These are phyloP conservation scores for Sebastes trivittatus DNA, from an alignment of 2,797 vertebrate species.

Conservation along the genomic window DNA sequence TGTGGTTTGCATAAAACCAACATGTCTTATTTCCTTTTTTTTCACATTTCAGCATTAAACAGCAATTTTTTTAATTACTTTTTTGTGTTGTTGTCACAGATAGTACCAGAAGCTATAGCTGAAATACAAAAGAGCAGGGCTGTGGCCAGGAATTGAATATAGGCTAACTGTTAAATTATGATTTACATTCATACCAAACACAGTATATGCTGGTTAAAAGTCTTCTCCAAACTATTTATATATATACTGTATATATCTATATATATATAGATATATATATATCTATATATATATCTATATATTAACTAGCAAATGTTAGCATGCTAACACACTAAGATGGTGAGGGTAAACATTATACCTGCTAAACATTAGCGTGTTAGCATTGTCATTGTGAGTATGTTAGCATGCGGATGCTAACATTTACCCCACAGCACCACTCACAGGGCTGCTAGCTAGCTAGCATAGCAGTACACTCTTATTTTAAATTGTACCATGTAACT, in stretches of 20 bases:
- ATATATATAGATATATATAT: too few species aligned
- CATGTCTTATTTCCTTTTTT: background rate
- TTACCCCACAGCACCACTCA: background rate
- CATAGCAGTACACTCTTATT: background rate
- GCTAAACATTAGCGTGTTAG: too few species aligned
- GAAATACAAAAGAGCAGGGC: background rate
- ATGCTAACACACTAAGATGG: background rate
- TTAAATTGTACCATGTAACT: background rate
- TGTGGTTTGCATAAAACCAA: background rate
- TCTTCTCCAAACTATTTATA: background rate
- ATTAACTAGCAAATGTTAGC: background rate
- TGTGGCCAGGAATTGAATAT: background rate
- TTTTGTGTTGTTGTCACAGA: background rate
- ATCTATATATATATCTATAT: accelerated
- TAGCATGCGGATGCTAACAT: background rate
- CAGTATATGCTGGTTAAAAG: background rate
- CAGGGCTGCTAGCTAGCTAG: background rate
- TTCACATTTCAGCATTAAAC: background rate
- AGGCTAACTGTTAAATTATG: background rate
- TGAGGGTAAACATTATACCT: background rate
- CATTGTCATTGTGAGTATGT: background rate
- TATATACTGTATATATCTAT: too few species aligned
- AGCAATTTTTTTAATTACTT: background rate
- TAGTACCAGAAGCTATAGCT: background rate
- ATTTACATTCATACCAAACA: background rate